These are phyloP conservation scores for Vipera latastei DNA, from an alignment of 2,797 vertebrate genomes.

Conservation along the genomic window DNA sequence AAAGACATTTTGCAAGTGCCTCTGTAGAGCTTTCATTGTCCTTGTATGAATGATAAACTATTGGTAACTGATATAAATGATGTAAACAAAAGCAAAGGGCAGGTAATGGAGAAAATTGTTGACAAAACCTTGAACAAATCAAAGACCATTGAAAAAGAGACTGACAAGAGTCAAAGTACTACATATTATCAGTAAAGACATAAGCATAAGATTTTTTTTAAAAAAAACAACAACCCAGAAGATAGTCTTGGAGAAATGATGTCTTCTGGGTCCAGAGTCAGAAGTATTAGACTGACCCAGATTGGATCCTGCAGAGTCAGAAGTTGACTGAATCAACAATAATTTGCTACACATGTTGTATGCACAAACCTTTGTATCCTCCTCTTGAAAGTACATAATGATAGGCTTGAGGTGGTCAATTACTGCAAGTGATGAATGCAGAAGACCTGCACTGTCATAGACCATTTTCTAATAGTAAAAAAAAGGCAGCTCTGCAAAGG, in stretches of 20 bases:
- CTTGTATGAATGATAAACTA: neutral
- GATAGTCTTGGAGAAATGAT: neutral
- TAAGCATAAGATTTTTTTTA: neutral
- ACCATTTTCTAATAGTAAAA: neutral
- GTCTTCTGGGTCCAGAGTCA: neutral
- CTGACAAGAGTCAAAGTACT: neutral
- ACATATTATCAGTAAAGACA: neutral
- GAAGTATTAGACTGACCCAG: neutral
- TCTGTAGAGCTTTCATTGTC: neutral
- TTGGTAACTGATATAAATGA: neutral
- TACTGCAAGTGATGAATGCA: neutral
- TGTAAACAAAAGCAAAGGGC: neutral
- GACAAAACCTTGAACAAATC: neutral
- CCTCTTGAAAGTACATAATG: neutral
- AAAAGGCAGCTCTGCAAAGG: neutral
- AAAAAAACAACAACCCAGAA: neutral
- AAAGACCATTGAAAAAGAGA: neutral
- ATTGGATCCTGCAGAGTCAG: neutral
- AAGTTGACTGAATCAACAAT: neutral
- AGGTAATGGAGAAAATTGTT: neutral
- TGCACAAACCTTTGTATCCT: neutral
- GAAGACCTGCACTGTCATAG: neutral
- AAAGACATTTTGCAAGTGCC: neutral
- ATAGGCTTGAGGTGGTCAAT: neutral
- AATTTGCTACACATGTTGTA: neutral